Percentiles rank a stretch among this genome's conserved stretches.
Conservation (phyloP, 2,113 vertebrate genomes). For the Lota lota region DNA sequence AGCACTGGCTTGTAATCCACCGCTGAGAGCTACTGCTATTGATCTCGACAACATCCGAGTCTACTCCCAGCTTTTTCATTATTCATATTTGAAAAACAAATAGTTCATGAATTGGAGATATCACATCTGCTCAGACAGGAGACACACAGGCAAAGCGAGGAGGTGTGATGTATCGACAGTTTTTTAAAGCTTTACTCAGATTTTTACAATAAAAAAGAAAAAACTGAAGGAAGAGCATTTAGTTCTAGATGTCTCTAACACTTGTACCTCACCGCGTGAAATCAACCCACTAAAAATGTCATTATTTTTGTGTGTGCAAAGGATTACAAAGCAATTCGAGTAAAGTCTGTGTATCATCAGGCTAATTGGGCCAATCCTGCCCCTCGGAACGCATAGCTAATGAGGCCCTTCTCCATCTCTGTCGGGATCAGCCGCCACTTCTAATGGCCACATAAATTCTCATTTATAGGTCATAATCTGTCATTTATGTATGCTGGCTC, state of each 20-base stretch:
- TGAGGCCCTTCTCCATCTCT: slow-evolving; percentile 65
- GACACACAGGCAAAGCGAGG: neutral
- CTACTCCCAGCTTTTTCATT: neutral
- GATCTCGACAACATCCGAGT: slow-evolving; percentile 44
- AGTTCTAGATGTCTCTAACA: slow-evolving; percentile 25
- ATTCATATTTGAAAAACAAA: too few relatives aligned
- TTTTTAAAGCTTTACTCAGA: neutral
- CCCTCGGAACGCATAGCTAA: slow-evolving; percentile 68
- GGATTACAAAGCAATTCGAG: neutral
- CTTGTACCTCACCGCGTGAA: neutral
- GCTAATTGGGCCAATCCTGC: slow-evolving; percentile 63
- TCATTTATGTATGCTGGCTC: slow-evolving; percentile 72
- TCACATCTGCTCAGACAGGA: too few relatives aligned
- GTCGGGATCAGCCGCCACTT: slow-evolving; percentile 68
- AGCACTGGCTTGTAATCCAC: too few relatives aligned
- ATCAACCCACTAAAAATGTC: slow-evolving; percentile 39
- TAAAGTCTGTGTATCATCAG: slow-evolving; percentile 55
- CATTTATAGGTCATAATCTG: slow-evolving; percentile 81
- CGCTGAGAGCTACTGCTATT: slow-evolving; percentile 17
- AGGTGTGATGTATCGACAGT: neutral
- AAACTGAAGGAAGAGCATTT: slow-evolving; percentile 10
- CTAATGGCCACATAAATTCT: slow-evolving; percentile 81
- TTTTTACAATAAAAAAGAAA: slow-evolving; percentile 19
- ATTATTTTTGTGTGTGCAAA: slow-evolving; percentile 7
- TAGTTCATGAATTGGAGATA: too few relatives aligned